Evolutionary conservation across 2,113 vertebrate genomes (phyloP), one percentile per base, ranked within the genome.

Genomic region (Willisornis vidua): DNA sequence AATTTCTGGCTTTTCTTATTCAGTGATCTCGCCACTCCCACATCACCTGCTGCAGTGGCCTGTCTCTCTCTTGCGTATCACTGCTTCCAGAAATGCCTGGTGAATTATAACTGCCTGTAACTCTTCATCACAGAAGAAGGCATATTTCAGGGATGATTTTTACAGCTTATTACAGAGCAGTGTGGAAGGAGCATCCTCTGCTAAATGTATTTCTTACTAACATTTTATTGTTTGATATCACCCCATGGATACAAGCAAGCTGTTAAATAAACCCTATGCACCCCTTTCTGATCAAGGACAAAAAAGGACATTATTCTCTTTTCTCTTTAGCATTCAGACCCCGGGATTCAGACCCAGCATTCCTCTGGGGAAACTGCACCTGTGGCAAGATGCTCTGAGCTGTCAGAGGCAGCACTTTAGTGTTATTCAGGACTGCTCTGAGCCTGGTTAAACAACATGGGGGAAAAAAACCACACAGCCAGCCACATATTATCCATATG

Each of bases 21-120:
- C 51, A 4, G 48, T 86, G 72, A 70, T 63, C 72, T 82, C 16
- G 81, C 87, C 68, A 7, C 86, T 87, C 90, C 94, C 92, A 75
- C 89, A 41, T 91, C 37, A 33, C 57, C 65, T 70, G 68, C 82
- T 72, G 88, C 75, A 85, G 72, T 4, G 9, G 73, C 55, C 74
- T 48, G 4, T 57, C 92, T 95, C 65, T 68, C 37, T 84, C 89
- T 91, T 80, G 73, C 55, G 2, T 95, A 83, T 85, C 26, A 17
- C 62, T 82, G 82, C 80, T n/a, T 86, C 96, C 91, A 91, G 82
- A 85, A 93, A 59, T 85, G 66, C 5, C 14, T 28, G 89, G 75
- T 86, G 90, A 97, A 93, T 97, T 96, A 94, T 63, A 93, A 54
- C 65, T 70, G 48, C 65, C 86, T 93, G 61, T 83, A 97, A 87